Evolutionary conservation across 2,888 invertebrate genomes (phyloP), one percentile per base, ranked within the genome.

Genomic region (Ormyrus nitidulus): DNA sequence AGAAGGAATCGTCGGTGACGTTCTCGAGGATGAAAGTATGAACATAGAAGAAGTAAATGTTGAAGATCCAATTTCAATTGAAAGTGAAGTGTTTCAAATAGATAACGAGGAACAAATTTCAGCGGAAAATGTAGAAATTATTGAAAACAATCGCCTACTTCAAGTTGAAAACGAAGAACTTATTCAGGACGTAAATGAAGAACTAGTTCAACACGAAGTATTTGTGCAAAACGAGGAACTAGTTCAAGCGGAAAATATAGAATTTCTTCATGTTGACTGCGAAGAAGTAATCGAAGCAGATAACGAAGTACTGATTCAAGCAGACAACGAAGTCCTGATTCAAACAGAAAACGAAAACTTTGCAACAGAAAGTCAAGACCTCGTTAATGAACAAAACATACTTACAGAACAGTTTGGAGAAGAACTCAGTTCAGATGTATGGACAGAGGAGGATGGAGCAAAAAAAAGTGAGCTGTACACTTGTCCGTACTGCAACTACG

Each of bases 401-500:
- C 10, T 65, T 2, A 13, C 9, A 13, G 58, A 58, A 6, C 9
- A 65, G 49, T 19, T 2, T 10, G 5, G 54, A 73, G 9, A n/a
- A 56, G 34, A 56, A 11, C 7, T 6, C 2, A 11, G 8, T 4
- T 10, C 48, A 56, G 6, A 1, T 48, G 8, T 48, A 49, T 9
- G 34, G 34, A 34, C 34, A 34, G 62, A 58, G n/a, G 19, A 48
- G 46, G 51, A 56, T 34, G 34, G 0, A 34, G 6, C 51, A 10
- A 56, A 34, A 6, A 46, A 56, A 2, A 53, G 13, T 6, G 72
- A 71, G 9, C 6, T 34, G 9, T 81, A 62, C 61, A 54, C 13
- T n/a, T 82, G 81, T 13, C 77, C 73, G 7, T 79, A 79, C 59
- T 82, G 81, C 53, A 48, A 74, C 0, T 80, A 59, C 44, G 10